Evolutionary conservation across 2,113 vertebrate species (phyloP).

Genomic region (Prunella fulvescens): DNA sequence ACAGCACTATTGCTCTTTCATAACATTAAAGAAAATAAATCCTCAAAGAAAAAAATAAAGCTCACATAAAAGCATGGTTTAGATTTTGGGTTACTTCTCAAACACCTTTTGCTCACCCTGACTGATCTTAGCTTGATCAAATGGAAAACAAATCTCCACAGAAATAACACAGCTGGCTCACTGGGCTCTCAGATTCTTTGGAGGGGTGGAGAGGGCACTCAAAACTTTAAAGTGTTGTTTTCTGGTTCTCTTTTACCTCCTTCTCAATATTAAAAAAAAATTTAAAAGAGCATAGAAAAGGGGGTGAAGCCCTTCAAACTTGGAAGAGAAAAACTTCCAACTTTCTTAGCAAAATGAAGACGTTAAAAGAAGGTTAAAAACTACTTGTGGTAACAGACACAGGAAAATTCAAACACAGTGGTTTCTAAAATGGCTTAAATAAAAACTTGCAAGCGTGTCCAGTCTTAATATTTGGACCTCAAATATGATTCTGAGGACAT

Average conservation of each 20-base stretch:
- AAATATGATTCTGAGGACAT: not conserved
- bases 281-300: not conserved
- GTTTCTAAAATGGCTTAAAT: not conserved
- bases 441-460: not conserved
- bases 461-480: not conserved
- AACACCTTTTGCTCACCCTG: slow-evolving; percentile 20
- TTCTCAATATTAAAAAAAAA: not conserved
- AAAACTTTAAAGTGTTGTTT: not conserved
- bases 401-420: not conserved
- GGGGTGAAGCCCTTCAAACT: not conserved
- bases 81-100: slow-evolving; percentile 41
- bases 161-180: slow-evolving; percentile 6
- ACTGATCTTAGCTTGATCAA: slow-evolving; percentile 40
- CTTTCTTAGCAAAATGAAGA: not conserved
- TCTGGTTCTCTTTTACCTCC: not conserved
- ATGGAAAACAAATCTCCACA: slow-evolving; percentile 34
- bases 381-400: not conserved
- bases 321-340: not conserved
- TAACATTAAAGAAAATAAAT: slow-evolving; percentile 41
- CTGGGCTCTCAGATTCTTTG: slow-evolving; percentile 3
- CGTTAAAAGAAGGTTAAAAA: not conserved
- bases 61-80: slow-evolving; percentile 16
- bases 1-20: not conserved
- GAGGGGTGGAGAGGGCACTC: not conserved
- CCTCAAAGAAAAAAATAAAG: not conserved